Base-by-base conservation (phyloP, 2,797 vertebrate genomes). In the Phyllotis vaccarum region DNA sequence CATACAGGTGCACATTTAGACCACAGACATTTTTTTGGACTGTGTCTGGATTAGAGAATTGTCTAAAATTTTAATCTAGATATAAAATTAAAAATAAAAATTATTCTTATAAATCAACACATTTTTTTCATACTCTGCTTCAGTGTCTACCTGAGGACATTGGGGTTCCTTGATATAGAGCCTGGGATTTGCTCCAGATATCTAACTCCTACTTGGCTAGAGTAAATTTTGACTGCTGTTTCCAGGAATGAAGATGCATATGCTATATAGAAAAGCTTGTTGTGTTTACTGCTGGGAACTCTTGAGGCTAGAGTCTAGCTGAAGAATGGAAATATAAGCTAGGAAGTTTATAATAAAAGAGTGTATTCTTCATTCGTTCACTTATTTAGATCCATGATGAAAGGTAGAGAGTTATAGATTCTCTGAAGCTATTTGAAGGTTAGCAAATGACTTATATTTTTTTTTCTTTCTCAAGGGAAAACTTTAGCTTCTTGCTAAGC, bases 371-470 rank as follows among this genome's bases (percentile, higher is more conserved):
- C 17, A 70, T 29, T 86, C n/a, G 46, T 88, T 62, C n/a, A 86
- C 58, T 89, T 74, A 43, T 49, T n/a, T 70, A 93, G 85, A 4
- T 89, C 11, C 40, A 40, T 43, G n/a, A 74, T 40, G 8, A 3
- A 82, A 94, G 93, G 40, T 54, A 17, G 78, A 93, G 13, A 40
- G 37, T n/a, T 62, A n/a, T 24, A 16, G 29, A 91, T 7, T 85
- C 58, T 92, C 31, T 93, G 54, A 89, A 43, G n/a, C 10, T 60
- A 75, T 95, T 81, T 92, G 76, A 43, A 9, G 7, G 43, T 79
- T 95, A 87, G 75, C 70, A 90, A 93, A 90, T 66, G 31, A 66
- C 93, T 58, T n/a, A 34, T 79, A 89, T 78, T 85, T 75, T 52
- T 87, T 75, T 52, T 21, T 16, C 6, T 68, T 78, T 85, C 24